Conservation (phyloP, 2,888 invertebrate genomes). For the Amiota minor region DNA sequence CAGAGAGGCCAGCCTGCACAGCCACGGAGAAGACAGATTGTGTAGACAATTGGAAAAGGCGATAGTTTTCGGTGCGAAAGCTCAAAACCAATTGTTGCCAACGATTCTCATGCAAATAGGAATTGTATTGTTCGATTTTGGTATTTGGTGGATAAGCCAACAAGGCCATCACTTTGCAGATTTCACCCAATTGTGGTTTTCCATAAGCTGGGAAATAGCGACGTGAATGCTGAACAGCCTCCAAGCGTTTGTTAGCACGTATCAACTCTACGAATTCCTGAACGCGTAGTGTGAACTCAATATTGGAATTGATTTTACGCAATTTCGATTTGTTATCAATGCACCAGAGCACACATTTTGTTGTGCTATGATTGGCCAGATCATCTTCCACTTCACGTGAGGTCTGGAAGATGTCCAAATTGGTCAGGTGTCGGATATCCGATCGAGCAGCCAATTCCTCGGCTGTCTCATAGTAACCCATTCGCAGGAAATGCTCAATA, state of each 20-base stretch:
- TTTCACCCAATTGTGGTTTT: slow-evolving; percentile 88
- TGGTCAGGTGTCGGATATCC: slow-evolving; percentile 89
- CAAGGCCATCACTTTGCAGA: slow-evolving; percentile 96
- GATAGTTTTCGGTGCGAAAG: slow-evolving; percentile 95
- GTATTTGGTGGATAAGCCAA: slow-evolving; percentile 92
- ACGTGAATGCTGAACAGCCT: slow-evolving; percentile 95
- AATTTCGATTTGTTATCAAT: slow-evolving; percentile 96
- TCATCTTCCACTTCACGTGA: slow-evolving; percentile 92
- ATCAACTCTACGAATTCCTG: slow-evolving; percentile 96
- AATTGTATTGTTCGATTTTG: slow-evolving; percentile 81
- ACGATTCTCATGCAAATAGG: slow-evolving; percentile 79
- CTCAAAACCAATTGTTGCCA: slow-evolving; percentile 91
- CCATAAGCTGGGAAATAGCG: slow-evolving; percentile 92
- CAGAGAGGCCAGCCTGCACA: slow-evolving; percentile 87
- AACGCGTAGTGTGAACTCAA: slow-evolving; percentile 90
- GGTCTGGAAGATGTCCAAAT: slow-evolving; percentile 89
- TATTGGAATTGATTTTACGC: slow-evolving; percentile 92
- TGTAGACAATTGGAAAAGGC: slow-evolving; percentile 92
- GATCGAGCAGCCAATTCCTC: slow-evolving; percentile 88
- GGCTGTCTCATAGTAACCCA: slow-evolving; percentile 96
- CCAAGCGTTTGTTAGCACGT: slow-evolving; percentile 87
- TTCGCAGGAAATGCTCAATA: slow-evolving; percentile 94
- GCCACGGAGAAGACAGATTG: slow-evolving; percentile 94
- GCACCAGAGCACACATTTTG: slow-evolving; percentile 94
- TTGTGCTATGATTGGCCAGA: slow-evolving; percentile 85